Evolutionary conservation across 2,797 vertebrate genomes (phyloP).

Genomic region (Brachyalestes nurse): DNA sequence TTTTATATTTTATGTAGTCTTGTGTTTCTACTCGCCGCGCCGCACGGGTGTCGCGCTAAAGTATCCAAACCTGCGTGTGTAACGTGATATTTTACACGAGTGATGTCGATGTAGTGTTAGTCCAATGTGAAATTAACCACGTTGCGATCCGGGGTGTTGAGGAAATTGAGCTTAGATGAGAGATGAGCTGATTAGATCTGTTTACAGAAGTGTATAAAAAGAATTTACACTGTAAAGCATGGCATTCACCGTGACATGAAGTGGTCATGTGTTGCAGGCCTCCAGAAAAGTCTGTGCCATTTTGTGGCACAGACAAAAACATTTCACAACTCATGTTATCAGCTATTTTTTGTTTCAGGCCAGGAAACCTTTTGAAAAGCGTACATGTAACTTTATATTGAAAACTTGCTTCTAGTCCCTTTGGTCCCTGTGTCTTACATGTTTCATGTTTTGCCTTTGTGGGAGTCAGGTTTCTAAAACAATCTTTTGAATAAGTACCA

Average conservation of each 20-base stretch:
- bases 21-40: no score
- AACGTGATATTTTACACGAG: conserved; percentile 13
- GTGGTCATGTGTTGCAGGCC: conserved; percentile 70
- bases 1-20: no score
- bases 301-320: conserved; percentile 60
- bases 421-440: no score
- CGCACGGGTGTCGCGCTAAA: neutral
- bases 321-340: conserved; percentile 50
- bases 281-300: conserved; percentile 63
- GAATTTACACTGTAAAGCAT: conserved; percentile 52
- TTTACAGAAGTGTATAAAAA: conserved; percentile 53
- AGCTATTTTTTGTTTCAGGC: conserved; percentile 50
- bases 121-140: conserved; percentile 45
- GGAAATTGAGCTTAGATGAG: conserved; percentile 47
- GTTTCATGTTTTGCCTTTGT: neutral
- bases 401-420: neutral
- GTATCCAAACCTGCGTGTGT: neutral
- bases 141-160: conserved; percentile 28
- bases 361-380: conserved; percentile 31
- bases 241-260: conserved; percentile 77
- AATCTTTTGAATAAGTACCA: conserved; percentile 15
- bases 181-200: conserved; percentile 54
- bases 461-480: neutral
- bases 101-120: neutral
- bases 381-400: neutral